Conservation (phyloP, 30 jellyfish, hydroid and myxozoan species). For the Hydractinia echinata region DNA sequence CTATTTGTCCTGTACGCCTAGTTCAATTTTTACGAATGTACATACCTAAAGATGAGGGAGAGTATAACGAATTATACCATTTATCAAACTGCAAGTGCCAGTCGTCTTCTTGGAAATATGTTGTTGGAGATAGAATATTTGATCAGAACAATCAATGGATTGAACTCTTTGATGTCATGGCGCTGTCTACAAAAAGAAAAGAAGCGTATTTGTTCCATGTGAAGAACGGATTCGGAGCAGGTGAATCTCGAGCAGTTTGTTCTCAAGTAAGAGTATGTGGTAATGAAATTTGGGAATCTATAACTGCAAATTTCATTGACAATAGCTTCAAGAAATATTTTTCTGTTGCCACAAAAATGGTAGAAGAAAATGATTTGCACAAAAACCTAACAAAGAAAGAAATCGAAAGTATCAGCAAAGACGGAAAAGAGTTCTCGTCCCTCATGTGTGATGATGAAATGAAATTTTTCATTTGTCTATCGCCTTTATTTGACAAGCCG, state of each 20-base stretch:
- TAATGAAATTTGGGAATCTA: not conserved
- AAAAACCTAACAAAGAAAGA: not conserved
- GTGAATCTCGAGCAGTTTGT: not conserved
- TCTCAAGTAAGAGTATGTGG: slow-evolving; percentile 7
- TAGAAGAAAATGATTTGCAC: not conserved
- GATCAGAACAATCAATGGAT: not conserved
- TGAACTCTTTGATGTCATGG: slow-evolving; percentile 22
- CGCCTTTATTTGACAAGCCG: not conserved
- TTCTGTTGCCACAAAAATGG: not conserved
- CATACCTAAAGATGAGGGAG: slow-evolving; percentile 7
- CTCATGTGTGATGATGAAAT: not conserved
- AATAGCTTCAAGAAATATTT: slow-evolving; percentile 1
- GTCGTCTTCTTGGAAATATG: not conserved
- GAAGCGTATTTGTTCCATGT: slow-evolving; percentile 12
- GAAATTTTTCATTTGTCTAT: not conserved
- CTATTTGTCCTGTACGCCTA: slow-evolving; percentile 4
- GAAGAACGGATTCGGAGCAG: slow-evolving; percentile 7
- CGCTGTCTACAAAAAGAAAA: not conserved
- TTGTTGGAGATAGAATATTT: slow-evolving; percentile 8
- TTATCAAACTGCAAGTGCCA: slow-evolving; percentile 13
- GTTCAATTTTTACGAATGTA: slow-evolving; percentile 11
- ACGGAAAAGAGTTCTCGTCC: not conserved
- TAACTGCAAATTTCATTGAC: not conserved
- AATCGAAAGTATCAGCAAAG: not conserved
- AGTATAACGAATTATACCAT: slow-evolving; percentile 14